Conservation (phyloP, 2,797 vertebrate species). For the Helicolenus hilgendorfi region DNA sequence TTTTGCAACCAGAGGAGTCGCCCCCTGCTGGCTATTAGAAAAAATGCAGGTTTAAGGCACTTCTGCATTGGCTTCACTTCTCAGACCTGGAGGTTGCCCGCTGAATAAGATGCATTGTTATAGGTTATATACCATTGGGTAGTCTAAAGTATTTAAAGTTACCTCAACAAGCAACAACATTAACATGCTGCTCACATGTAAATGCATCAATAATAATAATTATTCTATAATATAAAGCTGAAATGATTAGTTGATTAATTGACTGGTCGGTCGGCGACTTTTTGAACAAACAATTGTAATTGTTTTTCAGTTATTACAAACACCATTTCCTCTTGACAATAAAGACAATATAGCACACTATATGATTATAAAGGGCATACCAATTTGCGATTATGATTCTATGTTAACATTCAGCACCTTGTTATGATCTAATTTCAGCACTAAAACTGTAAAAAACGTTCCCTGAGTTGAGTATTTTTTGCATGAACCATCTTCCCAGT, state of each 20-base stretch:
- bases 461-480: background rate
- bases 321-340: background rate
- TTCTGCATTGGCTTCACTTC: no score
- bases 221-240: background rate
- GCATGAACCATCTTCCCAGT: background rate
- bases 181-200: background rate
- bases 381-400: background rate
- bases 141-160: background rate
- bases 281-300: background rate
- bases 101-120: background rate
- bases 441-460: background rate
- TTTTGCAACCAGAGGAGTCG: no score
- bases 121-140: background rate
- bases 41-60: background rate
- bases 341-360: background rate
- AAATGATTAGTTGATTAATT: background rate
- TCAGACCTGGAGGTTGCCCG: fast-evolving
- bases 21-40: no score
- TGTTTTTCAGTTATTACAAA: background rate
- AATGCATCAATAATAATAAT: background rate
- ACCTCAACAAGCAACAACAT: background rate
- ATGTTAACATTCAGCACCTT: background rate
- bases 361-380: background rate
- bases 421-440: background rate
- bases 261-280: fast-evolving